Base-by-base conservation (phyloP, 1,140 invertebrate species). In the Limonius californicus region DNA sequence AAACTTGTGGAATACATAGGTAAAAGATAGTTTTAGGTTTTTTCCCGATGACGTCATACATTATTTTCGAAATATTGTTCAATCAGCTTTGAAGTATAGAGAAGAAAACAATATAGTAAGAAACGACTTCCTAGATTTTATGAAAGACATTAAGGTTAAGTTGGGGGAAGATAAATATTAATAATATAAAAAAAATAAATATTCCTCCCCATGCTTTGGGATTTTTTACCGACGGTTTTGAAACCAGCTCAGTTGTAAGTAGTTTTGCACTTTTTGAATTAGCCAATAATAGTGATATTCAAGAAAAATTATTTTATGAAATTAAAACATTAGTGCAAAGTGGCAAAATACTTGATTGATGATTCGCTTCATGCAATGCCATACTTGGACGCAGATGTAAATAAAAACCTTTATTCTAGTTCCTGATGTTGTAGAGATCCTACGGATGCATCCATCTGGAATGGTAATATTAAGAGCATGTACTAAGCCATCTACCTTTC, bases 191-290 rank as follows among this genome's bases (percentile, higher is more conserved):
- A 61, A 14, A 45, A 32, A n/a, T n/a, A n/a, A n/a, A 68, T 56
- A 53, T 81, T 7, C 74, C 82, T 0, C 82, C 82, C 0, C 82
- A 86, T 69, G 75, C 78, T 0, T 80, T 83, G 15, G 73, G 84
- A 1, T 85, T 87, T 62, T 81, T 85, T 61, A 64, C 83, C 7
- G 86, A 85, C 50, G 87, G 88, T 6, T 87, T 85, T 54, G 87
- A 89, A 2, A 87, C 86, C 0, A 79, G 84, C 0, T 80, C 85
- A 0, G 79, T 79, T 1, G 68, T 82, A 0, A 78, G 89, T 65
- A 74, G 78, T 0, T 85, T 82, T 58, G 64, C 78, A 1, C 63
- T 77, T 1, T 73, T 79, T 43, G 70, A 76, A 23, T 65, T 86
- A 14, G 81, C 83, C 0, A 57, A 71, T 14, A 70, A 85, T 72